These are phyloP conservation scores for Anas georgica DNA, from an alignment of 2,797 vertebrate genomes.

Conservation along the genomic window DNA sequence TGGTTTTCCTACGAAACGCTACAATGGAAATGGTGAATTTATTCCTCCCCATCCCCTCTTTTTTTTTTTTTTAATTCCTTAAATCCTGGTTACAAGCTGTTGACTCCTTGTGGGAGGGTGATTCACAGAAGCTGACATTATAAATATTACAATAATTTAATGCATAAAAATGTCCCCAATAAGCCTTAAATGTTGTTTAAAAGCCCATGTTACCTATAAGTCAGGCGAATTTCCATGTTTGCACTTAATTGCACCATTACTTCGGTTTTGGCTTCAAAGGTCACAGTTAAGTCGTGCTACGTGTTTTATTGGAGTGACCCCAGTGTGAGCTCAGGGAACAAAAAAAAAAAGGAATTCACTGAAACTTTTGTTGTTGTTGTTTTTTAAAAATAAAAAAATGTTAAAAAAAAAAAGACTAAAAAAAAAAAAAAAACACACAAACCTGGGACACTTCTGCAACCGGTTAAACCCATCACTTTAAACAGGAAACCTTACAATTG, in stretches of 20 bases:
- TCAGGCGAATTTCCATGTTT: conserved; percentile 70
- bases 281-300: conserved; percentile 75
- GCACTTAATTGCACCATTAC: conserved; percentile 63
- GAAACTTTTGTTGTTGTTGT: conserved; percentile 72
- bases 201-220: conserved; percentile 71
- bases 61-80: not conserved
- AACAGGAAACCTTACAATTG: conserved; percentile 74
- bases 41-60: conserved; percentile 36
- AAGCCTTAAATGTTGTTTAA: conserved; percentile 77
- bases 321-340: conserved; percentile 86
- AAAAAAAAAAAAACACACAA: conserved; percentile 39
- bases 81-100: conserved; percentile 62
- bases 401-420: not conserved
- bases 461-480: conserved; percentile 77
- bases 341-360: conserved; percentile 73
- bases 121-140: conserved; percentile 70
- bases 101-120: conserved; percentile 57
- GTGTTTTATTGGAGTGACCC: conserved; percentile 79
- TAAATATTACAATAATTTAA: conserved; percentile 71
- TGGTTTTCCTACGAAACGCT: conserved; percentile 25
- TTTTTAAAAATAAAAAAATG: conserved; percentile 71
- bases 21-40: conserved; percentile 40
- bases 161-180: conserved; percentile 72
- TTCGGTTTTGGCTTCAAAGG: conserved; percentile 70
- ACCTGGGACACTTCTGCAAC: conserved; percentile 80